These are phyloP conservation scores for Micrastur ruficollis DNA, from an alignment of 2,797 vertebrate genomes.

Conservation along the genomic window DNA sequence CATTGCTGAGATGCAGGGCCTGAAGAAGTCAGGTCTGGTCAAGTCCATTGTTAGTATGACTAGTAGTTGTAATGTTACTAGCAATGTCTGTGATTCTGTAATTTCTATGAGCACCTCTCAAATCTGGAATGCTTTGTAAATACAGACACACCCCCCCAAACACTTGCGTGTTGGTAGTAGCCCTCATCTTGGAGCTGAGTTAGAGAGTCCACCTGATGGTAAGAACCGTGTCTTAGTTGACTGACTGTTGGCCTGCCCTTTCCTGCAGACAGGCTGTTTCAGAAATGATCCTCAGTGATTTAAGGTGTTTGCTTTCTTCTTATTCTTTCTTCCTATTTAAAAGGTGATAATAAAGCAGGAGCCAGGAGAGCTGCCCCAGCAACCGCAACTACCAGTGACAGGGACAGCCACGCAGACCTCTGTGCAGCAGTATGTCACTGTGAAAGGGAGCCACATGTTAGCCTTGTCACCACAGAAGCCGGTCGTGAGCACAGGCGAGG, in stretches of 20 bases:
- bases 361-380: slow-evolving; percentile 88
- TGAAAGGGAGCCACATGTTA: slow-evolving; percentile 96
- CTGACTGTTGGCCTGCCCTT: not conserved
- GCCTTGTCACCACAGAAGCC: slow-evolving; percentile 94
- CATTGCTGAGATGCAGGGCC: not conserved
- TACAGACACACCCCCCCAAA: not conserved
- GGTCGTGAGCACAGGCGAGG: slow-evolving; percentile 74
- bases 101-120: not conserved
- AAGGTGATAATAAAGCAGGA: slow-evolving; percentile 99
- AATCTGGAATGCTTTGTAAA: not conserved
- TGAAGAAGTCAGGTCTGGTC: not conserved
- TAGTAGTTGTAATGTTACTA: not conserved
- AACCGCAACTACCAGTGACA: slow-evolving; percentile 75
- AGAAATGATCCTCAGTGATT: not conserved
- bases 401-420: slow-evolving; percentile 82
- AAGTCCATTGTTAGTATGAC: not conserved
- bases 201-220: not conserved
- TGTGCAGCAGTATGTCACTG: slow-evolving; percentile 90
- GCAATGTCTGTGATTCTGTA: not conserved
- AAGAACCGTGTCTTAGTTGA: not conserved
- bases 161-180: not conserved
- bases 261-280: not conserved
- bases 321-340: not conserved
- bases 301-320: not conserved
- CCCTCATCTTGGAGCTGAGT: not conserved